Percentiles rank a stretch among this genome's conserved stretches.
These are phyloP conservation scores for Knipowitschia caucasica DNA, from an alignment of 2,797 vertebrate genomes.

Conservation along the genomic window DNA sequence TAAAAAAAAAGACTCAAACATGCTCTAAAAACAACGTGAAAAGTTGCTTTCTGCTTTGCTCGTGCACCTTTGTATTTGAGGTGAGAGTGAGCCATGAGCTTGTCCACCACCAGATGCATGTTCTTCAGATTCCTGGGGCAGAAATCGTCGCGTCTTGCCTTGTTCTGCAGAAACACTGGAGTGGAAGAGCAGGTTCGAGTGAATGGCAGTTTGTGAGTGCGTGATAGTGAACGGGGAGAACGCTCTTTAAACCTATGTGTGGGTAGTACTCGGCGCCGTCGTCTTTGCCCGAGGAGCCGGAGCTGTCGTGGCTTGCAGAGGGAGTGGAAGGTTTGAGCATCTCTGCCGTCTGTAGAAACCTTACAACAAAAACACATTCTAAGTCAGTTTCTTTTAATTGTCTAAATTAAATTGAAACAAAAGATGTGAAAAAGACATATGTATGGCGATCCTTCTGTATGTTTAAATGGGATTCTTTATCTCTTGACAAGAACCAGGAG, in stretches of 20 bases:
- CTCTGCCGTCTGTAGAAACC: constrained; percentile 91
- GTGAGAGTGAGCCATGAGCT: constrained; percentile 89
- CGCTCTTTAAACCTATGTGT: constrained; percentile 76
- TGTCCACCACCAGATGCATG: constrained; percentile 85
- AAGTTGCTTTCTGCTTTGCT: too few species aligned
- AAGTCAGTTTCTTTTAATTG: too few species aligned
- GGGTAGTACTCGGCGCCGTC: constrained; percentile 91
- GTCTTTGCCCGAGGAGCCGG: constrained; percentile 78
- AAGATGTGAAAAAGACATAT: too few species aligned
- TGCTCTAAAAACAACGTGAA: too few species aligned
- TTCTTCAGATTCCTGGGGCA: constrained; percentile 85
- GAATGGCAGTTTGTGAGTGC: background rate
- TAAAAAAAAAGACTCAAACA: too few species aligned
- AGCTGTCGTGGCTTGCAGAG: constrained; percentile 85
- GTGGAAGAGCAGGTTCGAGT: background rate
- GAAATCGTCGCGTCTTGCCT: constrained; percentile 85
- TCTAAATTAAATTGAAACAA: too few species aligned
- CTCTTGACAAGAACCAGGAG: too few species aligned
- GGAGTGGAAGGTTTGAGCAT: constrained; percentile 93
- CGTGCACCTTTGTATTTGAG: constrained; percentile 89
- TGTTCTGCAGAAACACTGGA: constrained; percentile 90
- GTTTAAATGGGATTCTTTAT: too few species aligned
- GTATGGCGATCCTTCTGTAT: too few species aligned
- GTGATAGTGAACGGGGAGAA: too few species aligned
- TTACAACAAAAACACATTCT: constrained; percentile 34